Base-by-base conservation (phyloP, 1,140 invertebrate species). In the Steinernema feltiae region DNA sequence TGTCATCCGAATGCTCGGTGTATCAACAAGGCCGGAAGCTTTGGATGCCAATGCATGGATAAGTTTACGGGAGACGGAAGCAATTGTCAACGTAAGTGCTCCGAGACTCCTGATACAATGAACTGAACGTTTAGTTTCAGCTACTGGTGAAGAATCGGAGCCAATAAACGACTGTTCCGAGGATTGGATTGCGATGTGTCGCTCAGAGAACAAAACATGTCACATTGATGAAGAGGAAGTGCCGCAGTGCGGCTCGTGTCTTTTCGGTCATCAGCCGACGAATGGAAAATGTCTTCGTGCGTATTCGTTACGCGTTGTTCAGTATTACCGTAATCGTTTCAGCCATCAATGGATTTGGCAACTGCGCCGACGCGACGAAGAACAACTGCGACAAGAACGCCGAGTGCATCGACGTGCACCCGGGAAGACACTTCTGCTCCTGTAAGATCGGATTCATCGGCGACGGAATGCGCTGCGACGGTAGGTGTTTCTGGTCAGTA, bases 1-100 rank as follows among this genome's bases (percentile, higher is more conserved):
- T 84, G 82, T 69, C 82, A 84, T 53, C 46, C 32, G 15, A 84
- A 82, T 73, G 93, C 94, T 1, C 89, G 89, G 32, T 96, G 94
- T 88, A 89, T 91, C 77, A 96, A 96, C 88, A 92, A 92, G 41
- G 90, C 90, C 76, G 94, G 94, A 48, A 92, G 92, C 75, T 94
- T 93, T 88, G 90, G 90, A 70, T 97, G 94, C 87, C 87, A 90
- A 15, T 97, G 94, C 88, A 89, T 90, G 31, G 88, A 90, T 3
- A 94, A 94, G 15, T 95, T 92, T 87, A 88, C 89, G 32, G 93
- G 94, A 69, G 91, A 94, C 86, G 93, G 94, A 76, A 77, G 69
- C 1, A 46, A 74, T 18, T 83, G 80, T 30, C 69, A 27, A 0
- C 48, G 75, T 73, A 76, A 71, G 63, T n/a, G n/a, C n/a, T 76